Conservation (phyloP, 2,888 invertebrate species). For the Deilephila porcellus region DNA sequence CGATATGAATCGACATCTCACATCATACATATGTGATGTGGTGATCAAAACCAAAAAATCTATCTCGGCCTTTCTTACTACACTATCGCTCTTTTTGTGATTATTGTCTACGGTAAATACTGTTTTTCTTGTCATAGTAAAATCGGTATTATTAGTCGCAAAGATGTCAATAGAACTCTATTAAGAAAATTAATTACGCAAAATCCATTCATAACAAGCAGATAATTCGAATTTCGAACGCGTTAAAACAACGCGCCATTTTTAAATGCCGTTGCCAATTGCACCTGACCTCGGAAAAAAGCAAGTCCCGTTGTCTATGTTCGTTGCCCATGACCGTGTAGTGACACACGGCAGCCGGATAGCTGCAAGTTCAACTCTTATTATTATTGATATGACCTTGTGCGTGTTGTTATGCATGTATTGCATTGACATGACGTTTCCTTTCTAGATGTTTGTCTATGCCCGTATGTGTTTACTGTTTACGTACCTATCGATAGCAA, state of each 20-base stretch:
- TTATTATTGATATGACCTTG: conserved; percentile 52
- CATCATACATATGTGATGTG: too few relatives aligned
- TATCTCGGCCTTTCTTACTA: too few relatives aligned
- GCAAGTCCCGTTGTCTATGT: conserved; percentile 33
- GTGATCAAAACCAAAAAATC: too few relatives aligned
- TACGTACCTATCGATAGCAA: neutral
- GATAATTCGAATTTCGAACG: neutral
- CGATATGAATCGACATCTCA: too few relatives aligned
- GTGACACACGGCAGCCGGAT: conserved; percentile 39
- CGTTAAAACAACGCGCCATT: conserved; percentile 9
- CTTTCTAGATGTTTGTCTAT: conserved; percentile 31
- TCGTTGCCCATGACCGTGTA: conserved; percentile 41
- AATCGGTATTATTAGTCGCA: too few relatives aligned
- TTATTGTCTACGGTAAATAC: too few relatives aligned
- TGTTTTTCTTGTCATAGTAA: too few relatives aligned
- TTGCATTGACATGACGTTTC: conserved; percentile 22
- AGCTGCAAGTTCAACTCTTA: conserved; percentile 51
- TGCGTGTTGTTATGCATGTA: conserved; percentile 14
- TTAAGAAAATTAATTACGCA: neutral
- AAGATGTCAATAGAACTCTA: neutral
- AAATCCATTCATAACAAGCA: neutral
- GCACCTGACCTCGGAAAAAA: conserved; percentile 21
- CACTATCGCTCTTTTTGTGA: too few relatives aligned
- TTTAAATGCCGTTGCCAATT: conserved; percentile 21
- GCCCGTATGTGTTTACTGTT: neutral